Conservation (phyloP, 2,888 invertebrate species). For the Sarcophaga subvicina region DNA sequence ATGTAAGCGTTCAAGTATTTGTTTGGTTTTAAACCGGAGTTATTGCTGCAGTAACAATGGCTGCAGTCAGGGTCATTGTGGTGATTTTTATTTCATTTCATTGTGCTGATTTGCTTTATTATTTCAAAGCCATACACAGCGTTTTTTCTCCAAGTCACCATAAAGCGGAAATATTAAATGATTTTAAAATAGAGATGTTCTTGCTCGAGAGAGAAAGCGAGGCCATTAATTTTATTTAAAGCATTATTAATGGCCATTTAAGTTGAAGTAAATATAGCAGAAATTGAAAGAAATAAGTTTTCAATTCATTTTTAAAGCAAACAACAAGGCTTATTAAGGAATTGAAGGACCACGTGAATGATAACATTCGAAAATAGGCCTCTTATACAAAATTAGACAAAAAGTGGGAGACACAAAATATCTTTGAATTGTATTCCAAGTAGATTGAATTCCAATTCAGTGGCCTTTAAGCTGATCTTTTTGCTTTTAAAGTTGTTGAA, state of each 20-base stretch:
- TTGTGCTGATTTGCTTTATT: background rate
- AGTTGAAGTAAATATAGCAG: background rate
- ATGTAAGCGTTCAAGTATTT: constrained; percentile 51
- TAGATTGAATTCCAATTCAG: too few species aligned
- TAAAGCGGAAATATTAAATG: constrained; percentile 51
- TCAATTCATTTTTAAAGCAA: background rate
- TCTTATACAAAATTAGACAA: too few species aligned
- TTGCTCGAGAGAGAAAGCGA: background rate
- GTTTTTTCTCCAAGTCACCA: background rate
- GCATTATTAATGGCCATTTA: background rate
- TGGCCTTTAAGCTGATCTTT: too few species aligned
- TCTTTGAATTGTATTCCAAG: too few species aligned
- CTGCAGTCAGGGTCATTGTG: constrained; percentile 61
- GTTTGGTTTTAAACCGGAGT: constrained; percentile 7
- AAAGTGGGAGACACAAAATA: accelerated
- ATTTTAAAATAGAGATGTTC: constrained; percentile 34
- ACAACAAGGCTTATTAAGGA: background rate
- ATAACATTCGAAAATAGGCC: too few species aligned
- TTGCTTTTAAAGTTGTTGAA: too few species aligned
- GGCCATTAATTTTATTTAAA: background rate
- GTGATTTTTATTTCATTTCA: constrained; percentile 53
- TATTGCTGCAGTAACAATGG: background rate
- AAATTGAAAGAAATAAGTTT: background rate
- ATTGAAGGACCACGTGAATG: too few species aligned
- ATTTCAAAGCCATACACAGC: background rate